Conservation (phyloP, 64 coral and sea anemone genomes). For the Acropora yongei region DNA sequence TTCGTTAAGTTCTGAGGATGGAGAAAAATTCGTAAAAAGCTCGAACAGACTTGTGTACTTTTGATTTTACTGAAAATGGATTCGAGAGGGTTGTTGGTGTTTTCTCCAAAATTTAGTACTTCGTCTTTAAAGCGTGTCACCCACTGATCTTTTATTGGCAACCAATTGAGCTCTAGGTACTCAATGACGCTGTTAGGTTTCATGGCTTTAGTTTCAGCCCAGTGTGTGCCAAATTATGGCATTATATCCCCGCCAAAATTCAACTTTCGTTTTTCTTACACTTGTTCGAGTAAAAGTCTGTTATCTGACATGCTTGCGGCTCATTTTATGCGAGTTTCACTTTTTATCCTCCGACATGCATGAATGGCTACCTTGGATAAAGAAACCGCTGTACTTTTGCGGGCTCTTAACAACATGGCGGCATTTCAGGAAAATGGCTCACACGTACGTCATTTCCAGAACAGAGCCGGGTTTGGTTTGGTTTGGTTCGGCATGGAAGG, state of each 20-base stretch:
- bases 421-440: not conserved
- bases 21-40: not conserved
- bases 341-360: no score
- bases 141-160: constrained; percentile 73
- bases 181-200: constrained; percentile 48
- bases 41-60: constrained; percentile 45
- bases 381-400: not conserved
- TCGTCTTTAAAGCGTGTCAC: constrained; percentile 58
- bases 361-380: no score
- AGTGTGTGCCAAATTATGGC: not conserved
- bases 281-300: no score
- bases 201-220: not conserved
- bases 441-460: not conserved
- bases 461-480: not conserved
- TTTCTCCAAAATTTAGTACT: constrained; percentile 51
- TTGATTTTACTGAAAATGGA: constrained; percentile 62
- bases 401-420: not conserved
- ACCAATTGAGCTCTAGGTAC: constrained; percentile 57
- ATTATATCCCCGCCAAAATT: no score
- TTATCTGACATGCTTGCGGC: no score
- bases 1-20: constrained; percentile 10
- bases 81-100: constrained; percentile 54
- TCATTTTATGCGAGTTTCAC: no score
- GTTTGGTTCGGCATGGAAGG: not conserved
- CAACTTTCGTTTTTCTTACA: no score